Evolutionary conservation across 1,140 invertebrate species (phyloP), one percentile per base, ranked within the genome.

Genomic region (Venturia canescens): DNA sequence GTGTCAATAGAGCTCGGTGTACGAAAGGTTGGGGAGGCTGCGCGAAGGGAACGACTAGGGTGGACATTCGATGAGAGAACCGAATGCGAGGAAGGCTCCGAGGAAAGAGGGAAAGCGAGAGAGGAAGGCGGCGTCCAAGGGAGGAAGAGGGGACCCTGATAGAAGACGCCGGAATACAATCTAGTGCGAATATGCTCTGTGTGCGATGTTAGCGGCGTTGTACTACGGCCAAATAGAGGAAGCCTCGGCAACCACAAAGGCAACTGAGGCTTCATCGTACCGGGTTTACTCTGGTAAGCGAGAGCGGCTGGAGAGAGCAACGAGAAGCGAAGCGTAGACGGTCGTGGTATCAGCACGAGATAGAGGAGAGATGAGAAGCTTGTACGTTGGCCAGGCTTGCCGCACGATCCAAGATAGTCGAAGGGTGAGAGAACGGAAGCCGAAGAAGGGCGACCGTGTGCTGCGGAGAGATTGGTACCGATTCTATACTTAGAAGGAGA

Each of bases 121-220:
- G 23, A 63, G 13, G 23, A 3, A 63, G n/a, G 11, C 26, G 0
- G 60, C 63, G n/a, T n/a, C n/a, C n/a, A 26, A 29, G 29, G 63
- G 23, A 16, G 66, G n/a, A 69, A 27, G 66, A 31, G 23, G 53
- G 21, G 11, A 44, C 38, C 1, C 5, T 1, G 53, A 57, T 57
- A 21, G 21, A 27, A 66, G 60, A 23, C 5, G 66, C 6, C 29
- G 18, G 31, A 44, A 26, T 9, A 74, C 71, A 74, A 74, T 74
- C 77, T 78, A 78, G 77, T 67, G 60, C 78, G 79, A 84, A 80
- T 83, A 83, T 83, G 81, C 85, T 87, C 83, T 86, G 83, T 83
- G 66, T 69, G 26, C 27, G 29, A 27, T 69, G 66, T n/a, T 69
- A 31, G 29, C 29, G 29, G 29, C 7, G 15, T 21, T 81, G 69